Base-by-base conservation (phyloP, 2,113 vertebrate species). In the Anhinga anhinga region DNA sequence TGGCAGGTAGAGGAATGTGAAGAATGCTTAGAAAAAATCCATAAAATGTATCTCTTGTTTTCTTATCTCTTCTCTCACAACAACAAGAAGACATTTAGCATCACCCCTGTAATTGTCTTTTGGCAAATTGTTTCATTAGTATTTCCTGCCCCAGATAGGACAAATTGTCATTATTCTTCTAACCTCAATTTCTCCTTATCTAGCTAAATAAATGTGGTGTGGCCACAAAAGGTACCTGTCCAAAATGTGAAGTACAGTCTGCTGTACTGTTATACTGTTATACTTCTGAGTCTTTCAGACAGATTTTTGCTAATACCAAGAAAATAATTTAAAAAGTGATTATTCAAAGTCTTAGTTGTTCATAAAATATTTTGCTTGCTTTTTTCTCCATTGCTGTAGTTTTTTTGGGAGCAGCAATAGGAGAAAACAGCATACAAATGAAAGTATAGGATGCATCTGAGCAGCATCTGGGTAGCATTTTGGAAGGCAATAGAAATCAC, bases 1-100 rank as follows among this genome's bases (percentile, higher is more conserved):
- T 78, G 67, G 62, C 77, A 96, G 87, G 93, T 93, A 95, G 55
- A 95, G 72, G 88, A 95, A 97, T 97, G 93, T 81, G 73, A 96
- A 77, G 91, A 95, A 94, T 90, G 95, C 82, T 92, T 96, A 90
- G 80, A 78, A 90, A 95, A 95, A 97, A 93, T 88, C 79, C 55
- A 44, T 83, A 89, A 93, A 96, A 92, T 63, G 32, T 58, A 25
- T 90, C 67, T 55, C 73, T 92, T 95, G 85, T 95, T 96, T 95
- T 89, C 96, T 93, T 96, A 94, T 95, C 94, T 96, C 59, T 79
- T 77, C 61, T 89, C 55, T 95, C 82, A 91, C 74, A 92, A 78
- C 78, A 90, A 36, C 23, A 92, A 82, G 32, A 91, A 16, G 58
- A 71, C 52, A 82, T 50, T 93, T 91, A 62, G 11, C 66, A 87